Evolutionary conservation across 2,797 vertebrate species (phyloP).

Genomic region (Neosilurus mollespiculum): DNA sequence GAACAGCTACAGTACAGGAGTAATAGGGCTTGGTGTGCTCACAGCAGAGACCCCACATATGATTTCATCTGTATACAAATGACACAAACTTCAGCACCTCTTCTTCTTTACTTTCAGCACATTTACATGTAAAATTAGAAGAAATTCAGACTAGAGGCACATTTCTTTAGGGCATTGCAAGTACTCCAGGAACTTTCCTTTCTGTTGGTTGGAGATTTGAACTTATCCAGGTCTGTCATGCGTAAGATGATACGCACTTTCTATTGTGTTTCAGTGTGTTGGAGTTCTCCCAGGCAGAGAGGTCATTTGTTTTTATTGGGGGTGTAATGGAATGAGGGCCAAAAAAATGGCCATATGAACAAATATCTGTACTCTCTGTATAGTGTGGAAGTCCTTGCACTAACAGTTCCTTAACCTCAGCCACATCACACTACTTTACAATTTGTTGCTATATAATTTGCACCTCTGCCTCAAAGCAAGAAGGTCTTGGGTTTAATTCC

Average conservation of each 20-base stretch:
- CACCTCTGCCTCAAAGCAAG: too few relatives aligned
- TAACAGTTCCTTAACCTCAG: neutral
- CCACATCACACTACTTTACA: neutral
- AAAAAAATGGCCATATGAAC: neutral
- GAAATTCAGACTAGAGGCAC: neutral
- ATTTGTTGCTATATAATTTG: neutral
- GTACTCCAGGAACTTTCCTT: neutral
- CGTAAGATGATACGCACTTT: neutral
- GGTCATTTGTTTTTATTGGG: neutral
- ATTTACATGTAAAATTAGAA: slow-evolving; percentile 5
- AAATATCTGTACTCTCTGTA: neutral
- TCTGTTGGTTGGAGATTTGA: neutral
- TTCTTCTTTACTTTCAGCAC: neutral
- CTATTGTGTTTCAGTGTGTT: neutral
- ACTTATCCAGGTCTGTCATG: neutral
- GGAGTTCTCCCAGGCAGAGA: neutral
- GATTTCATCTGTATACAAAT: neutral
- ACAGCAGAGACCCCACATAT: neutral
- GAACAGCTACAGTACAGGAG: slow-evolving; percentile 33
- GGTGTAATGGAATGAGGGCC: neutral
- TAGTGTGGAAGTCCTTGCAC: neutral
- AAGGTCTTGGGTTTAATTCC: too few relatives aligned
- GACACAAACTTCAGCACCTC: neutral
- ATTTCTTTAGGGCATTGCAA: neutral
- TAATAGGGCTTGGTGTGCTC: slow-evolving; percentile 16